phyloP scores from a whole-genome alignment of 2,888 invertebrate genomes.

The Coleophora deauratella region DNA sequence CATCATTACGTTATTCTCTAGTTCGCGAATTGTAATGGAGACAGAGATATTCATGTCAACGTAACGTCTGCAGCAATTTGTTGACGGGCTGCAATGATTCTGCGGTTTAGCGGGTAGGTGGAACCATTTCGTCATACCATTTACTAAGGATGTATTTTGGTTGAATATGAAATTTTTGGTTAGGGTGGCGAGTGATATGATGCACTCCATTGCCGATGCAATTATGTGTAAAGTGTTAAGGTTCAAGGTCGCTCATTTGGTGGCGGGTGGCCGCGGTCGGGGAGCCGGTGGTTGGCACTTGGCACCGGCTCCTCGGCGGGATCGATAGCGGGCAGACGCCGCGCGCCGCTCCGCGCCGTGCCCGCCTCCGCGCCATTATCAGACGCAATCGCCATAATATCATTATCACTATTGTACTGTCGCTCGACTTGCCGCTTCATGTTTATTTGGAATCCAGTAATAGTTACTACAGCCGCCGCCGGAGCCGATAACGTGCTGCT shows the following conservation, averaged over 20 bases:
- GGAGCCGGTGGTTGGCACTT: slow-evolving; percentile 47
- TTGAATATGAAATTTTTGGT: too few relatives aligned
- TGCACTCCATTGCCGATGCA: slow-evolving; percentile 38
- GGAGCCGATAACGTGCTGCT: slow-evolving; percentile 30
- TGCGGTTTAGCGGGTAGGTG: slow-evolving; percentile 16
- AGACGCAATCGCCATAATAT: slow-evolving; percentile 17
- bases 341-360: slow-evolving; percentile 51
- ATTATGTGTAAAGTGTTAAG: slow-evolving; percentile 40
- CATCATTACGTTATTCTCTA: not conserved
- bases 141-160: too few relatives aligned
- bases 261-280: slow-evolving; percentile 24
- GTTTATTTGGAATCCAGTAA: slow-evolving; percentile 28
- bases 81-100: slow-evolving; percentile 16
- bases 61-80: slow-evolving; percentile 8
- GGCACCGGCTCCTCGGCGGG: slow-evolving; percentile 32
- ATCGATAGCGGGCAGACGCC: slow-evolving; percentile 63
- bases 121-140: not conserved
- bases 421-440: slow-evolving; percentile 19
- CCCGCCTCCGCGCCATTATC: slow-evolving; percentile 29
- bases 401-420: slow-evolving; percentile 37
- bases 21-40: slow-evolving; percentile 15
- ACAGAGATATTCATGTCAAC: slow-evolving; percentile 1
- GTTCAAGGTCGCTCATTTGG: slow-evolving; percentile 62
- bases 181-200: slow-evolving; percentile 1
- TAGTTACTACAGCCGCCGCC: slow-evolving; percentile 32